Percentiles rank a stretch among this genome's conserved stretches.
Conservation (phyloP, 1,140 invertebrate species). For the Cotesia vestalis region DNA sequence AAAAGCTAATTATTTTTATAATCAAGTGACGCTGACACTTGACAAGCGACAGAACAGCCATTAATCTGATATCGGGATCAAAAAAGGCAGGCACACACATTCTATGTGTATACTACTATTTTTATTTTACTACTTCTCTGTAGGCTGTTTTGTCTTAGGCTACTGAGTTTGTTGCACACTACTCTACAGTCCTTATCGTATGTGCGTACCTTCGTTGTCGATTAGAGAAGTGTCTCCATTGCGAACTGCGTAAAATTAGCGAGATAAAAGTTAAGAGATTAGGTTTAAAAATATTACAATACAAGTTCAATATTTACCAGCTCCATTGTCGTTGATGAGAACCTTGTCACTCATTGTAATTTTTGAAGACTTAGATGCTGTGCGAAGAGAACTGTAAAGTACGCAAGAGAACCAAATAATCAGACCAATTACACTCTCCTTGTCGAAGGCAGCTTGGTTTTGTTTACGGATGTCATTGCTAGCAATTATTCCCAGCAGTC, state of each 20-base stretch:
- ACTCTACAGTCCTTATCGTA: constrained; percentile 39
- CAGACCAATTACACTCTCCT: constrained; percentile 89
- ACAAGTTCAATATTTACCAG: constrained; percentile 67
- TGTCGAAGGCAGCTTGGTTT: constrained; percentile 72
- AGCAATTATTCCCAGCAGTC: constrained; percentile 67
- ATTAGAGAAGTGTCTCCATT: constrained; percentile 62
- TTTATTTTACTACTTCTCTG: constrained; percentile 2
- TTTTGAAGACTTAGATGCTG: constrained; percentile 81
- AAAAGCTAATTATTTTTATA: background rate
- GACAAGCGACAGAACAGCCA: constrained; percentile 16
- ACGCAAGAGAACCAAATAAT: constrained; percentile 95
- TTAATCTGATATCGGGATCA: constrained; percentile 24
- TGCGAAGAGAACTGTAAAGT: constrained; percentile 90
- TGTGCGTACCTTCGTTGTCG: constrained; percentile 65
- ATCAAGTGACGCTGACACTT: background rate
- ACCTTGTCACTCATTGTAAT: constrained; percentile 82
- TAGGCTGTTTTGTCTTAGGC: constrained; percentile 34
- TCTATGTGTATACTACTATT: constrained; percentile 35
- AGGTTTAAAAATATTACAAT: background rate
- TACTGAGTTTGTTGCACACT: constrained; percentile 20
- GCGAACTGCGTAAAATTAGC: constrained; percentile 55
- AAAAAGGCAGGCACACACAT: constrained; percentile 59
- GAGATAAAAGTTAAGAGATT: constrained; percentile 28
- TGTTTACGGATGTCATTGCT: constrained; percentile 48
- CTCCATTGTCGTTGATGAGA: constrained; percentile 75